These are phyloP conservation scores for Ceriagrion tenellum DNA, from an alignment of 2,888 invertebrate genomes.

Conservation along the genomic window DNA sequence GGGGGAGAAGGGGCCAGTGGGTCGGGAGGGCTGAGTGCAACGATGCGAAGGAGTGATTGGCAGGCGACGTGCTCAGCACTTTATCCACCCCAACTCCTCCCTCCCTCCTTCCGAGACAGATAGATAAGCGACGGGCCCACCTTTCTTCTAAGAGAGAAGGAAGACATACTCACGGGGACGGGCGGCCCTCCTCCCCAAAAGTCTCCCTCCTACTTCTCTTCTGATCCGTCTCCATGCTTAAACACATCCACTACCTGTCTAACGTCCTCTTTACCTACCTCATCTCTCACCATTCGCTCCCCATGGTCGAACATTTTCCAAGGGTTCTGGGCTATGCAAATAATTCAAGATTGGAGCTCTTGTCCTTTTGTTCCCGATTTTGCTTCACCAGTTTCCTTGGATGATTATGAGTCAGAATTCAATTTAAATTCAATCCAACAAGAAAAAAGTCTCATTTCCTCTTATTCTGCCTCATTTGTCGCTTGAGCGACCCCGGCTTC, in stretches of 20 bases:
- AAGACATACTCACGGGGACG: neutral
- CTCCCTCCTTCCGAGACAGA: neutral
- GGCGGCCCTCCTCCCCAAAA: neutral
- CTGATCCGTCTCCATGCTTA: neutral
- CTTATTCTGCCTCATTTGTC: too few relatives aligned
- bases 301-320: neutral
- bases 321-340: too few relatives aligned
- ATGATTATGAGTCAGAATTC: too few relatives aligned
- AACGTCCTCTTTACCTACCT: neutral
- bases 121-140: conserved; percentile 45
- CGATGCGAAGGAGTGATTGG: conserved; percentile 32
- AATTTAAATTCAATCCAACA: too few relatives aligned
- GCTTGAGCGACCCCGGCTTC: too few relatives aligned
- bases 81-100: neutral
- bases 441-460: too few relatives aligned
- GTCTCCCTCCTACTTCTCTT: neutral
- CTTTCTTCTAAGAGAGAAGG: neutral
- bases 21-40: neutral
- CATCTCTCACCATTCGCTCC: neutral
- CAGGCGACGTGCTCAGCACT: conserved; percentile 53
- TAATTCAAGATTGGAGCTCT: too few relatives aligned
- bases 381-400: too few relatives aligned
- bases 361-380: too few relatives aligned
- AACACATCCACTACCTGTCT: neutral
- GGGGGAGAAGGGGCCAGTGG: neutral